phyloP scores from a whole-genome alignment of 2,888 invertebrate species.

The Chironomus riparius region DNA sequence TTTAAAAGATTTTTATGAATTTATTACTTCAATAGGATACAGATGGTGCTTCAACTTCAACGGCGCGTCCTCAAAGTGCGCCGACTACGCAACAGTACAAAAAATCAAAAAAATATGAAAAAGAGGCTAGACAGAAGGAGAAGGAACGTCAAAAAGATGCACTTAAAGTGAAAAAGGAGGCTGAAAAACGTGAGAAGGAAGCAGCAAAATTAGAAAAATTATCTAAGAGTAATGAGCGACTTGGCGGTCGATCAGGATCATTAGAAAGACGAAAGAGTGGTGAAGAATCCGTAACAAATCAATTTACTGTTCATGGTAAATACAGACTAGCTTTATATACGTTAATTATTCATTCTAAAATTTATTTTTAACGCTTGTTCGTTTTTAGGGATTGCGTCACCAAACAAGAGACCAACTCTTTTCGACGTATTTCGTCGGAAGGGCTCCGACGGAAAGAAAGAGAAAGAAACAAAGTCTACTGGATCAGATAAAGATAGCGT shows the following conservation, averaged over 20 bases:
- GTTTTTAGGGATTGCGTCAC: conserved; percentile 54
- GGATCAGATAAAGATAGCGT: conserved; percentile 34
- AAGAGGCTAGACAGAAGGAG: conserved; percentile 42
- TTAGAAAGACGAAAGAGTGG: conserved; percentile 41
- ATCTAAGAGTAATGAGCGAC: conserved; percentile 41
- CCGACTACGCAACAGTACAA: conserved; percentile 32
- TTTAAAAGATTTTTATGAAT: conserved; percentile 30
- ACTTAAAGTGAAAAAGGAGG: conserved; percentile 41
- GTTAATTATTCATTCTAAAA: neutral
- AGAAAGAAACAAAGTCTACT: conserved; percentile 30
- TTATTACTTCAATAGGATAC: conserved; percentile 37
- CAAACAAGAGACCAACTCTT: conserved; percentile 62
- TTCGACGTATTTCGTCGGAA: conserved; percentile 73
- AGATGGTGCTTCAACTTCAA: conserved; percentile 33
- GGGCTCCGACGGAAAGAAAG: conserved; percentile 55
- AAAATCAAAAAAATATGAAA: conserved; percentile 40
- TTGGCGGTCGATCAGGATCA: conserved; percentile 40
- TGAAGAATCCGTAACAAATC: conserved; percentile 42
- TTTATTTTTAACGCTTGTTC: conserved; percentile 17
- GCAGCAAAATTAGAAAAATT: conserved; percentile 42
- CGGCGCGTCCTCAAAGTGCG: conserved; percentile 40
- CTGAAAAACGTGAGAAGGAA: conserved; percentile 41
- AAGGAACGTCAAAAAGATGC: conserved; percentile 42
- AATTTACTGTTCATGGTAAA: conserved; percentile 41
- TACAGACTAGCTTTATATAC: neutral